These are phyloP conservation scores for Epistrophella euchroma DNA, from an alignment of 2,888 invertebrate genomes.

Conservation along the genomic window DNA sequence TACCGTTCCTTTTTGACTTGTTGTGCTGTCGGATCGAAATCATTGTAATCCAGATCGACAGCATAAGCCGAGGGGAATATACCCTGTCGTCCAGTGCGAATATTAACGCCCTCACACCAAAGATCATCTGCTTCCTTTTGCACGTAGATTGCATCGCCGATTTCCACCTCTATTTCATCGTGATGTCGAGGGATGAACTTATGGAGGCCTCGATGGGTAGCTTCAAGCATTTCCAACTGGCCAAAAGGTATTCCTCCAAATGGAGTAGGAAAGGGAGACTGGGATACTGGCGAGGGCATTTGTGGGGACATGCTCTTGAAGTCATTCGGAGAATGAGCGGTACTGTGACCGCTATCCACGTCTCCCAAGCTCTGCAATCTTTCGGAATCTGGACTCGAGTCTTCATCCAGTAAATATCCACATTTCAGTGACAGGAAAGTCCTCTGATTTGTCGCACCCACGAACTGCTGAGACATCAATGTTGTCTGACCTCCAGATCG, in stretches of 20 bases:
- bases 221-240: conserved; percentile 93
- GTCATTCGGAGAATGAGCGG: conserved; percentile 95
- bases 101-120: conserved; percentile 99
- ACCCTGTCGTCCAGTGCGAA: conserved; percentile 96
- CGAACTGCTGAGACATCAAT: conserved; percentile 55
- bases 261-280: conserved; percentile 87
- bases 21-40: conserved; percentile 94
- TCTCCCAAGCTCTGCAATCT: conserved; percentile 90
- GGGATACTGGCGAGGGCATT: conserved; percentile 86
- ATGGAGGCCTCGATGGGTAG: conserved; percentile 97
- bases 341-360: conserved; percentile 95
- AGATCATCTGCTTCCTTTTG: conserved; percentile 98
- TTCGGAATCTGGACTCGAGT: conserved; percentile 94
- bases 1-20: conserved; percentile 94
- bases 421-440: conserved; percentile 89
- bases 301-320: conserved; percentile 93
- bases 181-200: conserved; percentile 97
- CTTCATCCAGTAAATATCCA: conserved; percentile 90
- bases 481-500: conserved; percentile 63
- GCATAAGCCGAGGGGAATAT: conserved; percentile 99
- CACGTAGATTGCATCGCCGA: conserved; percentile 98
- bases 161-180: conserved; percentile 98
- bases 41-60: conserved; percentile 98
- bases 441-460: conserved; percentile 79
- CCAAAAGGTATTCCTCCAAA: conserved; percentile 91